phyloP scores from a whole-genome alignment of 2,113 vertebrate genomes.

The Pseudopipra pipra region DNA sequence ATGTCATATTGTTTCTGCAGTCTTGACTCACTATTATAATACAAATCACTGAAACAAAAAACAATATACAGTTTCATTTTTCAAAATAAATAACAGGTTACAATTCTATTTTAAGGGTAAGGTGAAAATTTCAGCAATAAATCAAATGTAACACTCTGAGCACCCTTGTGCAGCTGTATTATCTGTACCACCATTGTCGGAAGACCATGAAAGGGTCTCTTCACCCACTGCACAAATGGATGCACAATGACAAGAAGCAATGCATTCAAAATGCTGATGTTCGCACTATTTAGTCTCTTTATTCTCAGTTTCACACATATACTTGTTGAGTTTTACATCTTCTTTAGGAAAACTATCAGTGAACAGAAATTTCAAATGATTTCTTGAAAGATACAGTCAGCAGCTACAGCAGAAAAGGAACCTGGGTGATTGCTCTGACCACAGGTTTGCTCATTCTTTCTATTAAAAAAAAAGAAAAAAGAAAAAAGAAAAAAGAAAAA shows the following conservation, averaged over 20 bases:
- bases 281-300: not conserved
- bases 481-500: too few species aligned
- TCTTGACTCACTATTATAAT: not conserved
- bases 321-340: not conserved
- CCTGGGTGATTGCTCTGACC: not conserved
- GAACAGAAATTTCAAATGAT: not conserved
- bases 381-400: not conserved
- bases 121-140: not conserved
- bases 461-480: not conserved
- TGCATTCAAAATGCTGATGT: not conserved
- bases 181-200: not conserved
- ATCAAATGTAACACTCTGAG: not conserved
- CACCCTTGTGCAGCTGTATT: not conserved
- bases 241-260: not conserved
- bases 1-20: not conserved
- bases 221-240: not conserved
- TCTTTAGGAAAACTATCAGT: not conserved
- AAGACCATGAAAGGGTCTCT: not conserved
- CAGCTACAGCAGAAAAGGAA: not conserved
- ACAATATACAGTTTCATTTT: not conserved
- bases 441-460: rapidly evolving
- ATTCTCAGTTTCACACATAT: not conserved
- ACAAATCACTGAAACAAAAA: not conserved
- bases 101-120: not conserved
- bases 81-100: not conserved